Percentiles rank a stretch among this genome's conserved stretches.
Evolutionary conservation across 2,113 vertebrate species (phyloP).

Genomic region (Mungos mungo): DNA sequence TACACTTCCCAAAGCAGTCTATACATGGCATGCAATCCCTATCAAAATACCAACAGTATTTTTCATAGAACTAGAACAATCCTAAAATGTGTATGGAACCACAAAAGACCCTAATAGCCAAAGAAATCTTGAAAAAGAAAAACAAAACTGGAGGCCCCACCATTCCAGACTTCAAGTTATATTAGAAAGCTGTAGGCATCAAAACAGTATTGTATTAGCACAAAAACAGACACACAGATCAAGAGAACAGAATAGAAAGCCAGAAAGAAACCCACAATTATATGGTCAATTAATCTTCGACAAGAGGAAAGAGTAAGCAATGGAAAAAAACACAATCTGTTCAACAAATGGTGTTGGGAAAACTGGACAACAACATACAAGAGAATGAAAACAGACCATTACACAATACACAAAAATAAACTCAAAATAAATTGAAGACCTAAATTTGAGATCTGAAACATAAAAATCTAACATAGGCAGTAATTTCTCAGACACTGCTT

Average conservation of each 20-base stretch:
- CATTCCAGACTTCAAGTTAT: neutral
- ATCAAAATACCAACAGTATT: neutral
- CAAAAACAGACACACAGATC: neutral
- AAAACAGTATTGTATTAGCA: neutral
- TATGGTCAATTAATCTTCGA: neutral
- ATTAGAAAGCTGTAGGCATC: neutral
- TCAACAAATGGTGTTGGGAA: neutral
- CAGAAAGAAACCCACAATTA: neutral
- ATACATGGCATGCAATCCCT: neutral
- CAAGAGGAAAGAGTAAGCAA: neutral
- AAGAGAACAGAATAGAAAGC: neutral
- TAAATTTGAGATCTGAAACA: neutral
- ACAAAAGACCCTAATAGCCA: neutral
- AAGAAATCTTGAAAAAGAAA: neutral
- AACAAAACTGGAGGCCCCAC: neutral
- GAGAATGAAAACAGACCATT: neutral
- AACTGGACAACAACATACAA: neutral
- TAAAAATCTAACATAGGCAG: neutral
- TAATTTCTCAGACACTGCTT: neutral
- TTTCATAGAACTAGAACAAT: neutral
- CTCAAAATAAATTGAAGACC: neutral
- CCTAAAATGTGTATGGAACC: neutral
- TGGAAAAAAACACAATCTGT: neutral
- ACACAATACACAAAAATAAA: neutral
- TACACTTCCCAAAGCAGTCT: neutral